A percentile compares a stretch with the other conserved stretches of the same genome.
Conservation (phyloP, 2,113 vertebrate species). For the Scortum barcoo region DNA sequence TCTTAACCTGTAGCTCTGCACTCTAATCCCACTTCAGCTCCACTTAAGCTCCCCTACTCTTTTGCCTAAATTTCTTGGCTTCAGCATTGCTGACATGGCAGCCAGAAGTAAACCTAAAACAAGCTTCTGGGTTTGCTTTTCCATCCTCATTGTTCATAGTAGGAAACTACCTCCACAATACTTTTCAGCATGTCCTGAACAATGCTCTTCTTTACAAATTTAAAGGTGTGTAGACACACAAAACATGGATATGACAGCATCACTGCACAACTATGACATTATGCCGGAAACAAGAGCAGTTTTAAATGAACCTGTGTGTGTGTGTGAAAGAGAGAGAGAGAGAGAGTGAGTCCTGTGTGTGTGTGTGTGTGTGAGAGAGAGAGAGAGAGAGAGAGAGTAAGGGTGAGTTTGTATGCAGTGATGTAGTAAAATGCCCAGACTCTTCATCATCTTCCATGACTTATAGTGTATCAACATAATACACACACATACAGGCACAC, state of each 20-base stretch:
- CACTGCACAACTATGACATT: neutral
- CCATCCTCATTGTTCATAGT: neutral
- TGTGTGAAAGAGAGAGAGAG: neutral
- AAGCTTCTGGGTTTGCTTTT: neutral
- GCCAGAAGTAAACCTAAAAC: neutral
- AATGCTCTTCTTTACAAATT: neutral
- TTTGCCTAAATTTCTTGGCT: neutral
- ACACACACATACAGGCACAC: no score
- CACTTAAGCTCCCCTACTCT: neutral
- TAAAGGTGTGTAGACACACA: neutral
- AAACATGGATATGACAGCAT: neutral
- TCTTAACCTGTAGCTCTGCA: neutral
- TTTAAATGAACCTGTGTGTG: neutral
- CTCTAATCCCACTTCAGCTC: neutral
- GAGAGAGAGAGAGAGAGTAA: neutral
- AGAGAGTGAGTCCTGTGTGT: neutral
- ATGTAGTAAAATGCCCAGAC: constrained; percentile 43
- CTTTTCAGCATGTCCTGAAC: neutral
- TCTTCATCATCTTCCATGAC: constrained; percentile 56
- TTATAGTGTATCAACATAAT: constrained; percentile 59
- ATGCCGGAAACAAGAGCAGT: neutral
- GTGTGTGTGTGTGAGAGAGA: no score
- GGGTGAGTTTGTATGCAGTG: constrained; percentile 18
- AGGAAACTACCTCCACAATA: neutral
- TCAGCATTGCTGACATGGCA: neutral